A percentile compares a stretch with the other conserved stretches of the same genome.
phyloP scores from a whole-genome alignment of 1,140 invertebrate species.

The Maconellicoccus hirsutus region DNA sequence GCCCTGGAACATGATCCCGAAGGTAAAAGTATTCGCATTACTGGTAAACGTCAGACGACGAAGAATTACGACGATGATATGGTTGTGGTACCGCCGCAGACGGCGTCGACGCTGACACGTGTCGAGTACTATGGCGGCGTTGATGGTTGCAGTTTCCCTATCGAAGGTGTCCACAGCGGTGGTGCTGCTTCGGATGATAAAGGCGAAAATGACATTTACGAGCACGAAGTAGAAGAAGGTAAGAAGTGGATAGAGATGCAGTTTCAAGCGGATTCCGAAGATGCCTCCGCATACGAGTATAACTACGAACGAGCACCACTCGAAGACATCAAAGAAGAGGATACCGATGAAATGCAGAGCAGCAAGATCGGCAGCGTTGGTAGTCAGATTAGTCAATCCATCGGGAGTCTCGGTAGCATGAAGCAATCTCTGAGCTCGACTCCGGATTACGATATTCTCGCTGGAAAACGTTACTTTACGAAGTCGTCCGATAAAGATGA shows the following conservation, averaged over 20 bases:
- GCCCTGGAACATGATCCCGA: slow-evolving; percentile 65
- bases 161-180: slow-evolving; percentile 54
- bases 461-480: slow-evolving; percentile 63
- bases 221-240: slow-evolving; percentile 53
- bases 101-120: slow-evolving; percentile 41
- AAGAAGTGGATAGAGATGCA: slow-evolving; percentile 84
- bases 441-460: slow-evolving; percentile 71
- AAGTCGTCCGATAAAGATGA: slow-evolving; percentile 74
- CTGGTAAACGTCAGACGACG: slow-evolving; percentile 34
- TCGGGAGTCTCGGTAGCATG: slow-evolving; percentile 61
- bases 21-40: slow-evolving; percentile 62
- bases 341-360: slow-evolving; percentile 70
- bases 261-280: slow-evolving; percentile 53
- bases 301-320: slow-evolving; percentile 60
- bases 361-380: slow-evolving; percentile 65
- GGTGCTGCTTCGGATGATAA: slow-evolving; percentile 28
- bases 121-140: slow-evolving; percentile 39
- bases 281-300: slow-evolving; percentile 52
- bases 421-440: slow-evolving; percentile 65
- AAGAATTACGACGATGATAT: slow-evolving; percentile 55
- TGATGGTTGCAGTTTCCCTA: slow-evolving; percentile 43
- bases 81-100: slow-evolving; percentile 46
- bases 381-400: slow-evolving; percentile 60
- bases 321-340: slow-evolving; percentile 84
- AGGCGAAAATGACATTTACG: slow-evolving; percentile 36